phyloP scores from a whole-genome alignment of 2,113 vertebrate species.

The Cephalopterus ornatus region DNA sequence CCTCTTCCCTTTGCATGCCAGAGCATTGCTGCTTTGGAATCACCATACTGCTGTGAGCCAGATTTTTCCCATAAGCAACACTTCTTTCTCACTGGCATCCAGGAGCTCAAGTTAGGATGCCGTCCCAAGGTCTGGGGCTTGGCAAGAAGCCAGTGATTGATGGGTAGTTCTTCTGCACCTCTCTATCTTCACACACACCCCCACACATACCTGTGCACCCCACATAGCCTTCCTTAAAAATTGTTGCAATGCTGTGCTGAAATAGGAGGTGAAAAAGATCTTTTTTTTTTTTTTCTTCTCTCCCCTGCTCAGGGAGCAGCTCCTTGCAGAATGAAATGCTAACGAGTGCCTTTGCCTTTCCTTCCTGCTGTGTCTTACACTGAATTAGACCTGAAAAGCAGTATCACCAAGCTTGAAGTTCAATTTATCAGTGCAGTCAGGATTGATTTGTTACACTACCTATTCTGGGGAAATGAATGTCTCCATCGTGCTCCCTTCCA shows the following conservation, averaged over 20 bases:
- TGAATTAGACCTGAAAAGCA: conserved; percentile 59
- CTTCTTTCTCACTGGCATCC: background rate
- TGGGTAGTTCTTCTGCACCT: background rate
- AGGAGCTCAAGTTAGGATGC: background rate
- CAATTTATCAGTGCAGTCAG: conserved; percentile 48
- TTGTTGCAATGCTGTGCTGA: background rate
- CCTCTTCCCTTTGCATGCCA: background rate
- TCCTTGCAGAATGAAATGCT: conserved; percentile 52
- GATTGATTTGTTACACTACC: conserved; percentile 56
- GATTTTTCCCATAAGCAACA: accelerated
- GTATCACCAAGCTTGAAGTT: conserved; percentile 53
- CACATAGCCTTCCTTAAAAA: background rate
- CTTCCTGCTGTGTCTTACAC: conserved; percentile 50
- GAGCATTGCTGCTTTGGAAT: background rate
- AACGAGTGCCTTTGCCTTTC: conserved; percentile 36
- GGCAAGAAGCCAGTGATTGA: background rate
- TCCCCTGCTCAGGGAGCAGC: background rate
- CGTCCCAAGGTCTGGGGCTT: background rate
- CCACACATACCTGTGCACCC: too few relatives aligned
- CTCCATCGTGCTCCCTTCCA: conserved; percentile 46
- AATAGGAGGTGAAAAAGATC: background rate
- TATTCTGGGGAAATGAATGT: conserved; percentile 46
- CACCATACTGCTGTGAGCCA: background rate
- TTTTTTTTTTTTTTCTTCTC: background rate
- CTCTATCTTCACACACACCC: accelerated